phyloP scores from a whole-genome alignment of 2,888 invertebrate species.

The Serripes groenlandicus region DNA sequence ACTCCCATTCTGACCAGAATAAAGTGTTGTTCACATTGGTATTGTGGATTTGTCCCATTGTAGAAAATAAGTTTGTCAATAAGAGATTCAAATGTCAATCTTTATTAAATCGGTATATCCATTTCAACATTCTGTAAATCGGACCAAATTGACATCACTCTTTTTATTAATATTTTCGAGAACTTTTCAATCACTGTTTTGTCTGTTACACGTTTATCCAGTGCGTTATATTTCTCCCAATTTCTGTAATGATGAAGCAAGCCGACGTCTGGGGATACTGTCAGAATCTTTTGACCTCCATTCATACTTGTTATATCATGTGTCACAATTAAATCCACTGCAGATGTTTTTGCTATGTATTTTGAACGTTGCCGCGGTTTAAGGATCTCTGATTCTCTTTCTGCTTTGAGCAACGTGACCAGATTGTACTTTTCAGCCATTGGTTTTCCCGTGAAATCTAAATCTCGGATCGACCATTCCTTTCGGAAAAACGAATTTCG shows the following conservation, averaged over 20 bases:
- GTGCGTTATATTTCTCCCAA: conserved; percentile 7
- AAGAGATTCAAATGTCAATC: background rate
- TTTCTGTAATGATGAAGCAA: conserved; percentile 30
- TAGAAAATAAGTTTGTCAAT: background rate
- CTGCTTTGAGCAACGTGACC: conserved; percentile 3
- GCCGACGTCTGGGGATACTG: background rate
- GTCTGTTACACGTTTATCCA: background rate
- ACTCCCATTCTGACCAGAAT: too few relatives aligned
- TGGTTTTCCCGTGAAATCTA: conserved; percentile 4
- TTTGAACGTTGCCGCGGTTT: conserved; percentile 8
- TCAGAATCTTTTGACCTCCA: too few relatives aligned
- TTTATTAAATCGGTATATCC: conserved; percentile 25
- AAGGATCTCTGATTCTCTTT: conserved; percentile 3
- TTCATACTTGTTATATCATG: conserved; percentile 1
- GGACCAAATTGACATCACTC: conserved; percentile 10
- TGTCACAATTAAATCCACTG: background rate
- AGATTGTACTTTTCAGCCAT: conserved; percentile 10
- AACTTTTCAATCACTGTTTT: conserved; percentile 15
- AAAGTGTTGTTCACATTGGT: too few relatives aligned
- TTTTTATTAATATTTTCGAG: background rate
- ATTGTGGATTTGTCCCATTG: too few relatives aligned
- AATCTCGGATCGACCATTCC: conserved; percentile 1
- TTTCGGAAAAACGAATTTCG: conserved; percentile 21
- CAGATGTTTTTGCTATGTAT: conserved; percentile 3
- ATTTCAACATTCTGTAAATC: background rate